These are phyloP conservation scores for Drosophila cognata DNA, from an alignment of 2,888 invertebrate genomes.

Conservation along the genomic window DNA sequence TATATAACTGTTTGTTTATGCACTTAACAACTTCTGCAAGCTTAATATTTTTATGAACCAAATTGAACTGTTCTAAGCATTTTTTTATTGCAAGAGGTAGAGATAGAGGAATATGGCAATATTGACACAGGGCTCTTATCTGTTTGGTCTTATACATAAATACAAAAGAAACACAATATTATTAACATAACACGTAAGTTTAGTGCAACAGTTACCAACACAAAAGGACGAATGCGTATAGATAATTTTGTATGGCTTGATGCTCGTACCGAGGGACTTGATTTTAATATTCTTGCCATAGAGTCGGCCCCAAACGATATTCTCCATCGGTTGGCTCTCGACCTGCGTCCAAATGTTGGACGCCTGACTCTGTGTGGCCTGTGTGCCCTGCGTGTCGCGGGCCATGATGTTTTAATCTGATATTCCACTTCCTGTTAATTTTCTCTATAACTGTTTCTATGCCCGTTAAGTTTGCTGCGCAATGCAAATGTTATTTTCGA, in stretches of 20 bases:
- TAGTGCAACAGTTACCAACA: conserved; percentile 78
- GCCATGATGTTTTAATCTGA: conserved; percentile 68
- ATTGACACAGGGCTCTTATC: background rate
- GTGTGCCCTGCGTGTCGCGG: conserved; percentile 78
- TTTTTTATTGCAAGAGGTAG: background rate
- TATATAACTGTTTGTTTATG: background rate
- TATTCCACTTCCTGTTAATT: conserved; percentile 7
- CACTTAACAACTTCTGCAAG: background rate
- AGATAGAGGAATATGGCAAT: background rate
- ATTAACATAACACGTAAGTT: conserved; percentile 40
- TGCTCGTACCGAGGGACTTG: conserved; percentile 84
- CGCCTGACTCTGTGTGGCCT: conserved; percentile 81
- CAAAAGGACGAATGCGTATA: conserved; percentile 79
- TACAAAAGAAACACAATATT: background rate
- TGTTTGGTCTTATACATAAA: background rate
- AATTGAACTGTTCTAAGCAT: background rate
- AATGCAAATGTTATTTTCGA: conserved; percentile 55
- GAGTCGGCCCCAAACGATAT: conserved; percentile 84
- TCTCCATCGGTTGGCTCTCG: conserved; percentile 84
- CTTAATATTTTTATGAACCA: background rate
- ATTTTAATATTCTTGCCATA: conserved; percentile 84
- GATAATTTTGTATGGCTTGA: conserved; percentile 73
- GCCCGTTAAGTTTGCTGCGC: conserved; percentile 50
- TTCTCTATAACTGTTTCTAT: conserved; percentile 35
- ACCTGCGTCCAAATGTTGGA: conserved; percentile 83